A percentile compares a stretch with the other conserved stretches of the same genome.
Evolutionary conservation across 1,140 invertebrate species (phyloP).

Genomic region (Bombus waltoni): DNA sequence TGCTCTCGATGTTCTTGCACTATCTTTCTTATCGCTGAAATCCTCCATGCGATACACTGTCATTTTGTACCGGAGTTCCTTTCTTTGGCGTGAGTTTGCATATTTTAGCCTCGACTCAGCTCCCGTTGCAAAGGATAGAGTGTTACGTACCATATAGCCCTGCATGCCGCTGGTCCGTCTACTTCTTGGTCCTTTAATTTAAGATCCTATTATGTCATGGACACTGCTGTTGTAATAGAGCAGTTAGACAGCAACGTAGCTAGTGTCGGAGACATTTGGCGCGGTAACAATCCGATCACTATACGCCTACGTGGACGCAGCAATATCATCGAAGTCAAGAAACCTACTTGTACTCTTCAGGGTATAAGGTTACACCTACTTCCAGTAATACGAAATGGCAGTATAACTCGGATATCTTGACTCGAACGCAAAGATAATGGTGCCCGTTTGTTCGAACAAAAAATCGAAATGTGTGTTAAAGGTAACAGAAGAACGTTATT

Average conservation of each 20-base stretch:
- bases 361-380: neutral
- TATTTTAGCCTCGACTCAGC: neutral
- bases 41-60: neutral
- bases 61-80: neutral
- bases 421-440: neutral
- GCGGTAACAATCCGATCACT: neutral
- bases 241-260: constrained; percentile 33
- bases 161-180: neutral
- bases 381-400: neutral
- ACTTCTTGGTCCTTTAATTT: neutral
- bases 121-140: neutral
- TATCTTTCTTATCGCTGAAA: neutral
- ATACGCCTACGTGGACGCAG: constrained; percentile 20
- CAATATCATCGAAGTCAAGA: constrained; percentile 20
- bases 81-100: neutral
- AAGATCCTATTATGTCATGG: neutral
- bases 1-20: neutral
- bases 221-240: constrained; percentile 36
- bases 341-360: neutral
- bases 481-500: neutral
- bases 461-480: neutral
- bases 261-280: constrained; percentile 55
- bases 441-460: neutral
- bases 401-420: neutral
- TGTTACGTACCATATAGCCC: neutral